phyloP scores from a whole-genome alignment of 2,888 invertebrate species.

The Phortica magna region DNA sequence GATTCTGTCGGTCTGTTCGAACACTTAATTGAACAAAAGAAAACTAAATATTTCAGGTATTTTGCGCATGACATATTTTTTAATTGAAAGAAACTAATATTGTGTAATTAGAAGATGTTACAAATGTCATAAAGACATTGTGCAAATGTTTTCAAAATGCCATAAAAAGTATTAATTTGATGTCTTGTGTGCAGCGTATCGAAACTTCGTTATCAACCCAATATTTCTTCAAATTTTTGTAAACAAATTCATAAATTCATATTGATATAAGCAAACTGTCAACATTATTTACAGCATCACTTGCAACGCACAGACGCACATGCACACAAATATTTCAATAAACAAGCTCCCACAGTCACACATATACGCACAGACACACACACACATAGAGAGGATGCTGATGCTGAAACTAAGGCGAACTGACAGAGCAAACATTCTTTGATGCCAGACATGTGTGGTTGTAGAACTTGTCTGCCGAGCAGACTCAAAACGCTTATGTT shows the following conservation, averaged over 20 bases:
- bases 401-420: too few species aligned
- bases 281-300: slow-evolving; percentile 25
- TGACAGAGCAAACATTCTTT: slow-evolving; percentile 21
- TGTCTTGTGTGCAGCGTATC: too few species aligned
- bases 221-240: neutral
- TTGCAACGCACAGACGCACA: neutral
- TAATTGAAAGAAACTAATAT: neutral
- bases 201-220: neutral
- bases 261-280: slow-evolving; percentile 28
- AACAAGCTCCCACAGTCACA: neutral
- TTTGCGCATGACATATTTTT: too few species aligned
- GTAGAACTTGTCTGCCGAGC: slow-evolving; percentile 23
- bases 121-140: too few species aligned
- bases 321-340: neutral
- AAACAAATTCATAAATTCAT: slow-evolving; percentile 22
- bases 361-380: neutral
- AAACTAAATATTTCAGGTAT: too few species aligned
- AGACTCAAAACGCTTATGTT: slow-evolving; percentile 41
- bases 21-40: too few species aligned
- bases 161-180: too few species aligned
- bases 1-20: too few species aligned
- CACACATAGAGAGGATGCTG: slow-evolving; percentile 2
- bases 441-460: slow-evolving; percentile 10
- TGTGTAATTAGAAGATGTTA: too few species aligned
- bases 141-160: too few species aligned